phyloP scores from a whole-genome alignment of 2,888 invertebrate genomes.

The Drosophila niveifrons region DNA sequence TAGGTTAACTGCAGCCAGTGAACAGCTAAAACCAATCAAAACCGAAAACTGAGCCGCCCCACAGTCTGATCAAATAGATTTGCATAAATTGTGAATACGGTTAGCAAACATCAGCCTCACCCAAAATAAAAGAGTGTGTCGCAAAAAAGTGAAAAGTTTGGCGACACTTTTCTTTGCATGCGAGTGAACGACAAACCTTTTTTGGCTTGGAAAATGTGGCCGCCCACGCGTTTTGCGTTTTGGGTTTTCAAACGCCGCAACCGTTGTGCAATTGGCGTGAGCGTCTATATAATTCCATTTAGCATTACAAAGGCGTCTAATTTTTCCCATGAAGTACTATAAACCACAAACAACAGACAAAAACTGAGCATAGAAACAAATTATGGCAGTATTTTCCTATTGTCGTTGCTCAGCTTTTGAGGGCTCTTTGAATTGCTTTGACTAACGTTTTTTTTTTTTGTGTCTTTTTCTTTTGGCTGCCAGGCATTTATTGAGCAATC shows the following conservation, averaged over 20 bases:
- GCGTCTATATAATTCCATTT: slow-evolving; percentile 77
- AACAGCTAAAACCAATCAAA: slow-evolving; percentile 46
- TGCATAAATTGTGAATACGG: slow-evolving; percentile 54
- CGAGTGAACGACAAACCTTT: not conserved
- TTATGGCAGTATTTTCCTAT: slow-evolving; percentile 76
- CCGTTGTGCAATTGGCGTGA: slow-evolving; percentile 79
- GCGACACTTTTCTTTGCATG: slow-evolving; percentile 49
- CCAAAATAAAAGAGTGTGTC: slow-evolving; percentile 22
- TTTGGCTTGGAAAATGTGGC: slow-evolving; percentile 21
- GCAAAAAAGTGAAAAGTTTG: slow-evolving; percentile 50
- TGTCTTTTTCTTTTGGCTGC: slow-evolving; percentile 43
- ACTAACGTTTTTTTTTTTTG: slow-evolving; percentile 25
- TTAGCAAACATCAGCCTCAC: slow-evolving; percentile 30
- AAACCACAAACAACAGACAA: slow-evolving; percentile 1
- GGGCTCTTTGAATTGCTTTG: slow-evolving; percentile 62
- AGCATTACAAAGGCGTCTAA: slow-evolving; percentile 67
- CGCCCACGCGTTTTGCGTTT: slow-evolving; percentile 28
- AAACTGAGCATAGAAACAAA: slow-evolving; percentile 57
- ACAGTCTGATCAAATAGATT: slow-evolving; percentile 54
- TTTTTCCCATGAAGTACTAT: slow-evolving; percentile 67
- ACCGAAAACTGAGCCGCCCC: not conserved
- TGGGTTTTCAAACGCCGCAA: slow-evolving; percentile 4
- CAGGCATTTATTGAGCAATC: slow-evolving; percentile 68
- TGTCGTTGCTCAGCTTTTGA: slow-evolving; percentile 62
- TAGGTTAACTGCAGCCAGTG: slow-evolving; percentile 60